Conservation (phyloP, 2,113 vertebrate genomes). For the Bos taurus region ARS-UCD2.0 NC_037347.1:28095501-28096000, state of each 20-base stretch:
- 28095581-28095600: slow-evolving; percentile 78
- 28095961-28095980: slow-evolving; percentile 63
- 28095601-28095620: slow-evolving; percentile 66
- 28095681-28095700: slow-evolving; percentile 86
- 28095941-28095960: slow-evolving; percentile 75
- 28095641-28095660: slow-evolving; percentile 79
- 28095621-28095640: slow-evolving; percentile 79
- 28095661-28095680: slow-evolving; percentile 81
- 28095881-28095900: slow-evolving; percentile 74
- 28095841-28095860: slow-evolving; percentile 74
- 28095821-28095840: slow-evolving; percentile 84
- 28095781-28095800: slow-evolving; percentile 24
- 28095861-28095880: slow-evolving; percentile 78
- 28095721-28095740: slow-evolving; percentile 75
- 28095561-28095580: slow-evolving; percentile 76
- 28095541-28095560: slow-evolving; percentile 49
- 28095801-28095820: slow-evolving; percentile 73
- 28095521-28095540: slow-evolving; percentile 69
- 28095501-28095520: neutral
- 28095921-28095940: slow-evolving; percentile 68
- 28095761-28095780: slow-evolving; percentile 67
- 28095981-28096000: slow-evolving; percentile 63
- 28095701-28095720: slow-evolving; percentile 72
- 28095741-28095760: slow-evolving; percentile 79
- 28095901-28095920: slow-evolving; percentile 69